Evolutionary conservation across 2,113 vertebrate species (phyloP), one percentile per base, ranked within the genome.

Genomic region (Buteo buteo): DNA sequence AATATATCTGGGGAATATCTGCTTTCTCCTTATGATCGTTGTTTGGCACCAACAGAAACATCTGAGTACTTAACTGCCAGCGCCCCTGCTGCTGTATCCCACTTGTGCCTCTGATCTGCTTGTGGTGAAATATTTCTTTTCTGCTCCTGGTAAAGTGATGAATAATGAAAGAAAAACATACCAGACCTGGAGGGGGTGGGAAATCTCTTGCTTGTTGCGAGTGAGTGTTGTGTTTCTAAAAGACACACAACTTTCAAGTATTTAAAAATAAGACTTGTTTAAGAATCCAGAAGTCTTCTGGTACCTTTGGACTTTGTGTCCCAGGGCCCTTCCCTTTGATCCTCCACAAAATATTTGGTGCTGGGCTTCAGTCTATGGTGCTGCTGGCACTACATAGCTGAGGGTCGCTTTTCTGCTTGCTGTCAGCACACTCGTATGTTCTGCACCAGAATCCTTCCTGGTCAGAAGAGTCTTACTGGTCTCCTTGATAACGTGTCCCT

Each of bases 381-480:
- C 29, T 40, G 34, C 40, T 34, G 49, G 47, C 7, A 9, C 36
- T 20, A 2, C 3, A 2, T n/a, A 31, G 44, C 44, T 36, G 38
- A 12, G 13, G 20, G 11, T 32, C 28, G 26, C 69, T 54, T 45
- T 45, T 45, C 26, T 1, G 10, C 24, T 19, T 31, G 25, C 31
- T 14, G 55, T 22, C 40, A 38, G 55, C 34, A 22, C 11, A 2
- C 36, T 61, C 5, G 1, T 11, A 5, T 1, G 4, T 29, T 38
- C 55, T 32, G 57, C 36, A 9, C 45, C 47, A 45, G 38, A 7
- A 47, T 71, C 38, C 38, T 26, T 54, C 45, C 22, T 55, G n/a
- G 15, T 13, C 26, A 25, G 62, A 13, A n/a, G 44, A 29, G 36
- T 7, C 25, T 25, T 7, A 7, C 3, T 10, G 8, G 12, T 47